Evolutionary conservation across 2,113 vertebrate species (phyloP).

Genomic region (Dermatemys mawii): DNA sequence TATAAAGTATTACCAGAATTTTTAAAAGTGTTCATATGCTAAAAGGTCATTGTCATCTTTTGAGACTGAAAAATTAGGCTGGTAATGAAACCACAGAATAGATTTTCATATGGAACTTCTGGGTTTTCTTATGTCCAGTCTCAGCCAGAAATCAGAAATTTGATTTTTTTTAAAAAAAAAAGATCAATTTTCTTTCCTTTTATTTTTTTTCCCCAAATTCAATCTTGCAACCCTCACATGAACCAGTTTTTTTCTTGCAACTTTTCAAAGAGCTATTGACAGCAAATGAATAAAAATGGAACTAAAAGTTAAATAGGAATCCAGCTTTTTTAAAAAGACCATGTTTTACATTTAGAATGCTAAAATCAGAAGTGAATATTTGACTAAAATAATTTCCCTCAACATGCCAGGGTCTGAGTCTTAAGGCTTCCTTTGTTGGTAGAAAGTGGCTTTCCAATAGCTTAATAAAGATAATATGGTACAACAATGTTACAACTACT

Average conservation of each 20-base stretch:
- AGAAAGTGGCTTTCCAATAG: rapidly evolving
- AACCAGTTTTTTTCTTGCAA: neutral
- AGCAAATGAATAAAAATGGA: neutral
- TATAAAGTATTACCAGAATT: neutral
- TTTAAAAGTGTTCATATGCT: neutral
- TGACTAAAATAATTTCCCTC: rapidly evolving
- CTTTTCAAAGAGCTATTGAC: neutral
- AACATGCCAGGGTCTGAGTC: neutral
- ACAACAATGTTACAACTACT: neutral
- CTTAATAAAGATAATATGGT: neutral
- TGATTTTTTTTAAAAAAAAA: neutral
- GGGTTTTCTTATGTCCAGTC: neutral
- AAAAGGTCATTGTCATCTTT: neutral
- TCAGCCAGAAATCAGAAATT: rapidly evolving
- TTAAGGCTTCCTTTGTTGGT: neutral
- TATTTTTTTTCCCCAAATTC: neutral
- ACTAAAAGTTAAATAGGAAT: neutral
- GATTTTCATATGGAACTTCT: neutral
- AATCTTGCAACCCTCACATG: neutral
- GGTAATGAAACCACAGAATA: neutral
- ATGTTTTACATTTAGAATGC: neutral
- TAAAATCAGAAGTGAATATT: neutral
- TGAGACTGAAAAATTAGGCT: neutral
- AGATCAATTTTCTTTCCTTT: rapidly evolving
- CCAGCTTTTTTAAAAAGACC: neutral